Evolutionary conservation across 2,888 invertebrate species (phyloP).

Genomic region (Epinotia brunnichana): DNA sequence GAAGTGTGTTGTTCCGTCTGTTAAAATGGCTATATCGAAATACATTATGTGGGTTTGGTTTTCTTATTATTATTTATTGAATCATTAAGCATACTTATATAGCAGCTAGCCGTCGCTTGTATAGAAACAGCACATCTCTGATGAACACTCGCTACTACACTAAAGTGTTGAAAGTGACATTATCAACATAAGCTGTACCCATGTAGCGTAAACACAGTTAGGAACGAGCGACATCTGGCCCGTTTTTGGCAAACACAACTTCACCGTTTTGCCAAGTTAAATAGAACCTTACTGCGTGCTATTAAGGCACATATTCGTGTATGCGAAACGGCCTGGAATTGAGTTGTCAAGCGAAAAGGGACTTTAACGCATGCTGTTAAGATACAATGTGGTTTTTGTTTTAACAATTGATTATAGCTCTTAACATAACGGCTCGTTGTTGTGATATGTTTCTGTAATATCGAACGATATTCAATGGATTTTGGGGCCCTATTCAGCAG

Average conservation of each 20-base stretch:
- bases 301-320: not conserved
- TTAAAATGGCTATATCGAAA: no score
- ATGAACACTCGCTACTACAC: no score
- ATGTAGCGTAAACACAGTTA: slow-evolving; percentile 24
- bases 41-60: no score
- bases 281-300: not conserved
- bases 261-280: not conserved
- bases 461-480: not conserved
- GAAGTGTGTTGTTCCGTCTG: no score
- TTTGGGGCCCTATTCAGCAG: not conserved
- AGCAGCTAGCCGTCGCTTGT: no score
- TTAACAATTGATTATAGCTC: not conserved
- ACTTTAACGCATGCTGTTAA: not conserved
- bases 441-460: slow-evolving; percentile 3
- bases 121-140: no score
- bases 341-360: not conserved
- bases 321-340: not conserved
- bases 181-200: not conserved
- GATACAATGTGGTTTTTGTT: not conserved
- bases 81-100: no score
- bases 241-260: not conserved
- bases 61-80: no score
- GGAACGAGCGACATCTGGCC: slow-evolving; percentile 22
- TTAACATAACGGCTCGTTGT: not conserved
- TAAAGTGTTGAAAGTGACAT: not conserved